Percentiles rank a stretch among this genome's conserved stretches.
Conservation (phyloP, 2,888 invertebrate genomes). For the Drosophila recens region DNA sequence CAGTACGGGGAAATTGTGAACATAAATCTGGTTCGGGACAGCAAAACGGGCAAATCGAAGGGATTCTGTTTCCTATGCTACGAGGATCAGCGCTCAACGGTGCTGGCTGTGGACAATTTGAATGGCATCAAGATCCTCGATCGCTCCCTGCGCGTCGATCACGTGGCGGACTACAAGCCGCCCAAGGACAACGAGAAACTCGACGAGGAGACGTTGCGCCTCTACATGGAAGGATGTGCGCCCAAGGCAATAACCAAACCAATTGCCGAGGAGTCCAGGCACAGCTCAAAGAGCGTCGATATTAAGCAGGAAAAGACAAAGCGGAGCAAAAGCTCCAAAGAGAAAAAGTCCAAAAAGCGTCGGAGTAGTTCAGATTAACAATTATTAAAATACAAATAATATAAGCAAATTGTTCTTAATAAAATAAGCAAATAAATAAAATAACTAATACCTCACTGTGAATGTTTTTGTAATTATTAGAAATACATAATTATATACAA, state of each 20-base stretch:
- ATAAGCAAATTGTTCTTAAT: background rate
- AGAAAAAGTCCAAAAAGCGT: slow-evolving; percentile 37
- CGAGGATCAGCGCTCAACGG: slow-evolving; percentile 98
- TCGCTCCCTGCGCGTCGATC: slow-evolving; percentile 96
- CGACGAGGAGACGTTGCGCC: slow-evolving; percentile 90
- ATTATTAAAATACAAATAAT: background rate
- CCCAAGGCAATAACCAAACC: slow-evolving; percentile 86
- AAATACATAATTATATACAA: too few species aligned
- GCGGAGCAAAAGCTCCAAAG: slow-evolving; percentile 39
- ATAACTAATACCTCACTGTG: too few species aligned
- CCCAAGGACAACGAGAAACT: slow-evolving; percentile 95
- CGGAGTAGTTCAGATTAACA: slow-evolving; percentile 12
- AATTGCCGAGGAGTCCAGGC: background rate
- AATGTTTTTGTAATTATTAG: too few species aligned
- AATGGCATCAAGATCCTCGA: slow-evolving; percentile 97
- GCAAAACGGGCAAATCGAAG: slow-evolving; percentile 96
- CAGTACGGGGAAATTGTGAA: slow-evolving; percentile 99
- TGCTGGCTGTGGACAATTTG: slow-evolving; percentile 98
- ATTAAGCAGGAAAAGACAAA: slow-evolving; percentile 42
- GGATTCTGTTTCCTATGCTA: slow-evolving; percentile 99
- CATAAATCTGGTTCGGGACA: slow-evolving; percentile 96
- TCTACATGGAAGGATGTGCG: slow-evolving; percentile 94
- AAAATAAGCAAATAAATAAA: background rate
- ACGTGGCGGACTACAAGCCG: slow-evolving; percentile 96
- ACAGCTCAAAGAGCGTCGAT: background rate